A percentile compares a stretch with the other conserved stretches of the same genome.
Conservation (phyloP, 2,888 invertebrate genomes). For the Cheilosia vernalis region DNA sequence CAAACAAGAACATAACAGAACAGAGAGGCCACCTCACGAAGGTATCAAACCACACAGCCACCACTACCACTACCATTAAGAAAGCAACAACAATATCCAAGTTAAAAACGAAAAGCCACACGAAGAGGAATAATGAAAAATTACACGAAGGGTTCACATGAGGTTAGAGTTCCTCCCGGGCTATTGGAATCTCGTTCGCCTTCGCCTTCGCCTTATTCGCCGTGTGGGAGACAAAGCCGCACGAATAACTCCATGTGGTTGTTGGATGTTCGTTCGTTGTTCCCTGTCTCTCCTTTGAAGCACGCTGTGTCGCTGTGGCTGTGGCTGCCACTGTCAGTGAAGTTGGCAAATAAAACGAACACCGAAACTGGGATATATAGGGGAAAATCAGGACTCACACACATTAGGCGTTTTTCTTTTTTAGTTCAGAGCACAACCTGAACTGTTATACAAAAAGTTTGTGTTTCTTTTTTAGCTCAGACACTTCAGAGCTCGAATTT, state of each 20-base stretch:
- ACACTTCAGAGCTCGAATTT: too few relatives aligned
- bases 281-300: slow-evolving; percentile 55
- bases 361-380: slow-evolving; percentile 26
- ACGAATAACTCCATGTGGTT: slow-evolving; percentile 38
- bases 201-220: slow-evolving; percentile 2
- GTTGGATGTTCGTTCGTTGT: too few relatives aligned
- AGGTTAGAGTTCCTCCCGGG: slow-evolving; percentile 73
- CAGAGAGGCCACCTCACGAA: slow-evolving; percentile 47
- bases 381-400: slow-evolving; percentile 14
- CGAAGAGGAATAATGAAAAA: slow-evolving; percentile 70
- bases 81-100: slow-evolving; percentile 24
- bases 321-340: slow-evolving; percentile 4
- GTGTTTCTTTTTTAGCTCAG: too few relatives aligned
- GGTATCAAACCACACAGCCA: slow-evolving; percentile 27
- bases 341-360: slow-evolving; percentile 41
- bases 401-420: too few relatives aligned
- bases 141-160: slow-evolving; percentile 73
- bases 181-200: slow-evolving; percentile 41
- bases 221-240: slow-evolving; percentile 53
- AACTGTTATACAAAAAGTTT: too few relatives aligned
- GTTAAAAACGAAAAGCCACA: slow-evolving; percentile 54
- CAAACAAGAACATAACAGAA: slow-evolving; percentile 28
- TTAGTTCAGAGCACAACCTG: too few relatives aligned
- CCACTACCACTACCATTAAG: slow-evolving; percentile 8
- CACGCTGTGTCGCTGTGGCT: not conserved